Base-by-base conservation (phyloP, 2,888 invertebrate species). In the Rotaria magnacalcarata region DNA sequence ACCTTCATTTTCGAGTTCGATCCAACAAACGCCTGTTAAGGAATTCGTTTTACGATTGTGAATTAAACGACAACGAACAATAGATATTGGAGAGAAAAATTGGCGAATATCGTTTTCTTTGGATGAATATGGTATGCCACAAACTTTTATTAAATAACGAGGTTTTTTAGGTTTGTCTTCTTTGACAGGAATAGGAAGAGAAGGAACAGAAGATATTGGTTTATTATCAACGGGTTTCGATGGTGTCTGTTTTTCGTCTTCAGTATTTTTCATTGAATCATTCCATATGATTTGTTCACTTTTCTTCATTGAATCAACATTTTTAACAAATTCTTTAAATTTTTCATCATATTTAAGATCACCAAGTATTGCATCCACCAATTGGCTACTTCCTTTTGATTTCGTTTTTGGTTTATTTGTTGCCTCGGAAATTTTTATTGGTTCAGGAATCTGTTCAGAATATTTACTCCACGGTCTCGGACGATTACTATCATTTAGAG, bases 391-490 rank as follows among this genome's bases (percentile, higher is more conserved):
- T 86, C 87, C 87, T 67, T 87, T 86, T 84, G 54, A 50, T 87
- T 87, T 86, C 52, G 86, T 86, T 43, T 87, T 87, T 34, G 87
- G 85, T 86, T 89, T 89, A 86, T 87, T 87, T 86, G 88, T 80
- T 87, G 88, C 80, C 87, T 87, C 85, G 88, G 88, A 87, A 89
- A 89, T 85, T 43, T 85, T 50, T 86, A 80, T 85, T 85, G 80
- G 86, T 85, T 43, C 52, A 24, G 88, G 88, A 86, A 89, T 95
- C 87, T 95, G 95, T 60, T 93, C 90, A 0, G 96, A 93, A 92
- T 96, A 94, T 92, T 96, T 96, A 90, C 96, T 97, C 96, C 96
- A 96, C 0, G 96, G 93, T 91, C 95, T 93, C 2, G 96, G 95
- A 90, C 96, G 96, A 85, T 92, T 89, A 6, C 87, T 88, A 87